These are phyloP conservation scores for Gasterosteus nipponicus DNA, from an alignment of 2,113 vertebrate genomes.

Conservation along the genomic window DNA sequence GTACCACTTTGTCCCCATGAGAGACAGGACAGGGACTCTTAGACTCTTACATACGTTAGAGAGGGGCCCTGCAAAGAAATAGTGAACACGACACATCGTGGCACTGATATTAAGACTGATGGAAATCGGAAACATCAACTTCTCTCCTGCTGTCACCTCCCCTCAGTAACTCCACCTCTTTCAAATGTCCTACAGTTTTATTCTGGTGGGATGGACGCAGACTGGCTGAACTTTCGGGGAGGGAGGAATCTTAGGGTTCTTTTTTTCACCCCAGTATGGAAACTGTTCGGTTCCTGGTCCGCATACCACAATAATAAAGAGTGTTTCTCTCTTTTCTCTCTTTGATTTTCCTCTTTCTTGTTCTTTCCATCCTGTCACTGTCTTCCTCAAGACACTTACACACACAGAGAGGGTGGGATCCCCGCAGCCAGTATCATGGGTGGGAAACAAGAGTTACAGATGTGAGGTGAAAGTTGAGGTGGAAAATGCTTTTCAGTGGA, in stretches of 20 bases:
- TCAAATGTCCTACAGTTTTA: conserved; percentile 52
- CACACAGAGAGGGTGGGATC: not conserved
- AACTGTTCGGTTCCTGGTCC: conserved; percentile 57
- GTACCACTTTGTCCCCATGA: not conserved
- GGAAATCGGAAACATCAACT: conserved; percentile 51
- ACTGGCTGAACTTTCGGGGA: conserved; percentile 45
- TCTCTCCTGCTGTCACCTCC: conserved; percentile 42
- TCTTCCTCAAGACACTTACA: not conserved
- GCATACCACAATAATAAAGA: conserved; percentile 57
- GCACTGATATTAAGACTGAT: conserved; percentile 41
- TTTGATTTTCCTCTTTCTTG: not conserved
- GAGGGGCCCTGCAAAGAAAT: not conserved
- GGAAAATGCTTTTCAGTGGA: not conserved
- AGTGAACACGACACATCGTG: conserved; percentile 1
- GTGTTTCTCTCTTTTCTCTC: conserved; percentile 10
- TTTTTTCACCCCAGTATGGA: conserved; percentile 66
- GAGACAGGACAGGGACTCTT: not conserved
- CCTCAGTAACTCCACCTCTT: conserved; percentile 50
- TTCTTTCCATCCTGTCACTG: not conserved
- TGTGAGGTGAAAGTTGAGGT: conserved; percentile 56
- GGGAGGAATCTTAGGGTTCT: conserved; percentile 42
- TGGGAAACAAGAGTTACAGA: conserved; percentile 49
- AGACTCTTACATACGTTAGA: not conserved
- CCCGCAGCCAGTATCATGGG: conserved; percentile 28
- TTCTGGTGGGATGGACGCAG: conserved; percentile 48